Evolutionary conservation across 2,888 invertebrate genomes (phyloP).

Genomic region (Andrena chrysosceles): DNA sequence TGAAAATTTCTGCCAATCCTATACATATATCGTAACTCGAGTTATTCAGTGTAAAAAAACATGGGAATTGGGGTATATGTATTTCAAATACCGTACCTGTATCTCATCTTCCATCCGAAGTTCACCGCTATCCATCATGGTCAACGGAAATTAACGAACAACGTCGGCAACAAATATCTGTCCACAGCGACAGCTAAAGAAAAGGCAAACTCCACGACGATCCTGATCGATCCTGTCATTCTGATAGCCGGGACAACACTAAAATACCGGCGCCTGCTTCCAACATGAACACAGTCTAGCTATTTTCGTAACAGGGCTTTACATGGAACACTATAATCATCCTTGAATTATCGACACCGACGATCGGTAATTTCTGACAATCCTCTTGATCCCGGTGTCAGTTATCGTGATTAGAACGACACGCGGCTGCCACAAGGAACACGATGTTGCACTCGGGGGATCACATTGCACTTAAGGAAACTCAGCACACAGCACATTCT

Average conservation of each 20-base stretch:
- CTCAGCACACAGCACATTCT: neutral
- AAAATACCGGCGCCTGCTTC: neutral
- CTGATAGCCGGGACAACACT: neutral
- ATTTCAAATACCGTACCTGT: constrained; percentile 54
- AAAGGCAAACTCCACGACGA: neutral
- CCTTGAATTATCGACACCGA: neutral
- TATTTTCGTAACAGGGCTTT: constrained; percentile 2
- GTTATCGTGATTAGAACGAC: neutral
- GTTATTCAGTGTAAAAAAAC: too few relatives aligned
- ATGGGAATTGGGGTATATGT: neutral
- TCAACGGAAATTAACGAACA: neutral
- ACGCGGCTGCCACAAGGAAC: neutral
- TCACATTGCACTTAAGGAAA: neutral
- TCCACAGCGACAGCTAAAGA: neutral
- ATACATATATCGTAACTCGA: too few relatives aligned
- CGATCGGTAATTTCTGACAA: neutral
- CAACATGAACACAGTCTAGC: neutral
- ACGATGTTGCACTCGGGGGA: neutral
- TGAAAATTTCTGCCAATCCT: too few relatives aligned
- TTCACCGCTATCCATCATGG: constrained; percentile 56
- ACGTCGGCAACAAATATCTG: neutral
- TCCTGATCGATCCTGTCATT: constrained; percentile 28
- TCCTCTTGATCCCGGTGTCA: neutral
- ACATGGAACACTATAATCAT: neutral
- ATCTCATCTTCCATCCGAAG: constrained; percentile 60